phyloP scores from a whole-genome alignment of 2,888 invertebrate species.

The Conus canariensis region DNA sequence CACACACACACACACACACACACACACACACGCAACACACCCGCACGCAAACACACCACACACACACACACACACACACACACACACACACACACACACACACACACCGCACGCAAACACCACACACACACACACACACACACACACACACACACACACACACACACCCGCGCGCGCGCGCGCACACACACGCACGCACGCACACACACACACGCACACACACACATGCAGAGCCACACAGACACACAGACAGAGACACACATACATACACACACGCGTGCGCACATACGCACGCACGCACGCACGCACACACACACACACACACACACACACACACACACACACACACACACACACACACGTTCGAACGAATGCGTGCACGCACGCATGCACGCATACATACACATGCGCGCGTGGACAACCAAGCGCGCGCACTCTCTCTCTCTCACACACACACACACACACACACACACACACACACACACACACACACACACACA shows the following conservation, averaged over 20 bases:
- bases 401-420: not conserved
- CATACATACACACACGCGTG: not conserved
- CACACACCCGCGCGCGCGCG: not conserved
- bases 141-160: not conserved
- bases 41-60: too few relatives aligned
- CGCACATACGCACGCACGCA: not conserved
- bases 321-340: constrained; percentile 13
- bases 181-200: not conserved
- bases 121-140: not conserved
- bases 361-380: not conserved
- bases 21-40: too few relatives aligned
- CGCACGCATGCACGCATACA: not conserved
- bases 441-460: not conserved
- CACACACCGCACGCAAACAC: too few relatives aligned
- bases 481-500: not conserved
- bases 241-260: not conserved
- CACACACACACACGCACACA: not conserved
- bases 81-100: too few relatives aligned
- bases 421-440: not conserved
- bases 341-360: not conserved
- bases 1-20: too few relatives aligned
- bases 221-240: not conserved
- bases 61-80: too few relatives aligned
- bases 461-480: not conserved
- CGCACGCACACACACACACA: not conserved